Evolutionary conservation across 92 coral and sea anemone species (phyloP).

Genomic region (Pocillopora grandis): DNA sequence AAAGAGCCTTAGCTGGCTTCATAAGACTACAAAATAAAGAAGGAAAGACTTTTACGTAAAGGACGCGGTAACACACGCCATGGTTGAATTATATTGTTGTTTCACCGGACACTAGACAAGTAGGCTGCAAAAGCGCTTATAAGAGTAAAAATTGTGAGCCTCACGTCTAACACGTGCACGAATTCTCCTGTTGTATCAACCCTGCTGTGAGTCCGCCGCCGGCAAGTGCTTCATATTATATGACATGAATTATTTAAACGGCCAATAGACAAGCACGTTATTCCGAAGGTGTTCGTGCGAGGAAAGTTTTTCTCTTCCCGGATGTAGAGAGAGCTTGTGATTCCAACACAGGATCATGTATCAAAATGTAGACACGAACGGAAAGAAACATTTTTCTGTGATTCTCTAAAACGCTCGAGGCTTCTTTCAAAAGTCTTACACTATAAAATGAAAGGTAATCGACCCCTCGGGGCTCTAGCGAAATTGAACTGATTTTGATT

Average conservation of each 20-base stretch:
- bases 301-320: background rate
- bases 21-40: background rate
- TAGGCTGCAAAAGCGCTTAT: background rate
- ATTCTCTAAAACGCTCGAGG: background rate
- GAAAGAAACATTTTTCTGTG: background rate
- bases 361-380: no score
- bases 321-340: background rate
- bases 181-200: background rate
- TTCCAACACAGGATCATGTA: background rate
- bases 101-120: background rate
- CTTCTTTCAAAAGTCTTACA: background rate
- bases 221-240: conserved; percentile 19
- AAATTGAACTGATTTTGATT: conserved; percentile 1
- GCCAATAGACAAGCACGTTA: conserved; percentile 5
- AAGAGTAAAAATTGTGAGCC: background rate
- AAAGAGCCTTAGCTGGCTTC: background rate
- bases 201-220: conserved; percentile 37
- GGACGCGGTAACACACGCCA: no score
- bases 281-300: conserved; percentile 16
- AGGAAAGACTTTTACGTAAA: background rate
- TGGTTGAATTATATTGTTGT: background rate
- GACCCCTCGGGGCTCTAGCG: conserved; percentile 9
- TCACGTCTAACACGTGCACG: conserved; percentile 29
- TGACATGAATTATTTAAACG: conserved; percentile 23
- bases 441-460: conserved; percentile 19